Conservation (phyloP, 2,888 invertebrate genomes). For the Aleiodes leptofemur region DNA sequence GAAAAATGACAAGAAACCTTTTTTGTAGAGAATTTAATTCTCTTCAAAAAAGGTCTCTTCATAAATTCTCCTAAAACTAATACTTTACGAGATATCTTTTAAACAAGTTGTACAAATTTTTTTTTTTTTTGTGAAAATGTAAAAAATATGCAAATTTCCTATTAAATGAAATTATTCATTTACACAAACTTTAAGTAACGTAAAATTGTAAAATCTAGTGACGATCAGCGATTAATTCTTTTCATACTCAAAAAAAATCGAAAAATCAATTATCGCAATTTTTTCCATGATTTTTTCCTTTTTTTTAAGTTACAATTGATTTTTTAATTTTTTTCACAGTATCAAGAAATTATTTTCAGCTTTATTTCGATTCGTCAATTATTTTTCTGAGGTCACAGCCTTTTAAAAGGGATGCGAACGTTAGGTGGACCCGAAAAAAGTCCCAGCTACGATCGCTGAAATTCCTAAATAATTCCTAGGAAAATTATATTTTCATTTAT, state of each 20-base stretch:
- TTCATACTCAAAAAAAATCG: not conserved
- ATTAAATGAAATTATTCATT: conserved; percentile 44
- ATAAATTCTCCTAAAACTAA: too few relatives aligned
- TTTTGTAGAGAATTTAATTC: too few relatives aligned
- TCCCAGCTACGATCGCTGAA: conserved; percentile 35
- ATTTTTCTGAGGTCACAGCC: conserved; percentile 65
- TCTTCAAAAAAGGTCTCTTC: too few relatives aligned
- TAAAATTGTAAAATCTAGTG: conserved; percentile 21
- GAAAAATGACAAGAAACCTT: too few relatives aligned
- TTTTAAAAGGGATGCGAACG: conserved; percentile 54
- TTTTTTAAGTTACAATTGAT: not conserved
- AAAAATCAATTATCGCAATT: not conserved
- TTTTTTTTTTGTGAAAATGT: conserved; percentile 28
- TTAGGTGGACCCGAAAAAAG: conserved; percentile 39
- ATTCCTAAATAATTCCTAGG: conserved; percentile 28
- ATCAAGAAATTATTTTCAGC: not conserved
- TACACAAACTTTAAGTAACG: conserved; percentile 35
- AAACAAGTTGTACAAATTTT: too few relatives aligned
- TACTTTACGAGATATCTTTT: too few relatives aligned
- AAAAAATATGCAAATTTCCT: too few relatives aligned
- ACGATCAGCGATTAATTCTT: conserved; percentile 24
- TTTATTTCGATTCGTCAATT: conserved; percentile 16
- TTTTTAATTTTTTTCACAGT: not conserved
- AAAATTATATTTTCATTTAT: conserved; percentile 16
- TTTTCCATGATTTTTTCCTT: not conserved